A percentile compares a stretch with the other conserved stretches of the same genome.
Conservation (phyloP, 1,140 invertebrate genomes). For the Neodiprion pinetum region DNA sequence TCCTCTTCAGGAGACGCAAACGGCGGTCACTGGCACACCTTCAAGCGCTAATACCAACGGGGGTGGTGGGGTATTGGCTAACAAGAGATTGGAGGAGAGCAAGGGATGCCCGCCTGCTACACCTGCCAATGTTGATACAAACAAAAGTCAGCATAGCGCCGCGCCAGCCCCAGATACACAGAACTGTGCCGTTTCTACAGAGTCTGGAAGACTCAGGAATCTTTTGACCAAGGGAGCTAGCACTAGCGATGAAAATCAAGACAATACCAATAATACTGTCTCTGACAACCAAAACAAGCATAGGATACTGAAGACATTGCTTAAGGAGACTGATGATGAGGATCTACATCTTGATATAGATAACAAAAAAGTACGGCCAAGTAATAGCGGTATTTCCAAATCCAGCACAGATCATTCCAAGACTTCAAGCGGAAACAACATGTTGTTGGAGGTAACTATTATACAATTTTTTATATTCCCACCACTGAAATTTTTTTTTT, state of each 20-base stretch:
- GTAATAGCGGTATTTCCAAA: conserved; percentile 45
- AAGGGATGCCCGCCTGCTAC: conserved; percentile 34
- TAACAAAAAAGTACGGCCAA: conserved; percentile 43
- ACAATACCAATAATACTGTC: conserved; percentile 53
- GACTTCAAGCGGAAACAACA: conserved; percentile 66
- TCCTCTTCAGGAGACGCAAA: conserved; percentile 62
- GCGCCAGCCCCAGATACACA: conserved; percentile 31
- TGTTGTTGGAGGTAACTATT: conserved; percentile 74
- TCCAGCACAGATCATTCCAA: conserved; percentile 51
- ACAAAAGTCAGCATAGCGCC: conserved; percentile 35
- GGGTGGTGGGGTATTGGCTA: not conserved
- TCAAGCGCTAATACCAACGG: conserved; percentile 29
- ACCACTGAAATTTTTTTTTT: conserved; percentile 15
- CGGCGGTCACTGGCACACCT: conserved; percentile 31
- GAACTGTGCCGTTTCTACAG: conserved; percentile 51
- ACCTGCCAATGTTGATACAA: conserved; percentile 34
- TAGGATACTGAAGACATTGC: conserved; percentile 76
- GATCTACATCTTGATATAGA: conserved; percentile 60
- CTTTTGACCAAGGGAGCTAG: conserved; percentile 69
- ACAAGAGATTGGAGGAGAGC: not conserved
- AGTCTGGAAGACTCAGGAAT: conserved; percentile 72
- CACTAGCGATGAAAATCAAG: conserved; percentile 54
- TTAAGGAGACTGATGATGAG: conserved; percentile 85
- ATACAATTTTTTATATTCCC: not conserved
- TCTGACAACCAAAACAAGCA: conserved; percentile 60